Conservation (phyloP, 2,888 invertebrate genomes). For the Lepidochitona cinerea region DNA sequence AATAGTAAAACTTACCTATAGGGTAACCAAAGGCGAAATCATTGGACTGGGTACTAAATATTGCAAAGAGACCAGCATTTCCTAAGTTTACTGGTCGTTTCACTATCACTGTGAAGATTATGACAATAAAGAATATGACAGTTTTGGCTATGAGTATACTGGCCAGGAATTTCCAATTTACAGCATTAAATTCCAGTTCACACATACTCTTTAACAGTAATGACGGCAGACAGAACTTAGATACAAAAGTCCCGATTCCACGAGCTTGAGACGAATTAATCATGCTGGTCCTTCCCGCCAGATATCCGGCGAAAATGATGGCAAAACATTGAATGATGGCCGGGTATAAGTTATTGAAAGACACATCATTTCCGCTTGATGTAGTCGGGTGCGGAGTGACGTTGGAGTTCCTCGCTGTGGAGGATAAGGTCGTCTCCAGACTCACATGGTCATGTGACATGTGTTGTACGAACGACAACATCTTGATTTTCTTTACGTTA, state of each 20-base stretch:
- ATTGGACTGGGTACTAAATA: conserved; percentile 97
- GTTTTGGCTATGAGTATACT: conserved; percentile 89
- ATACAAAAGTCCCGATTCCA: conserved; percentile 92
- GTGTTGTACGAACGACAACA: too few species aligned
- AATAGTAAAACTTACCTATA: conserved; percentile 85
- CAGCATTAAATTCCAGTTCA: conserved; percentile 78
- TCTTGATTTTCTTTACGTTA: too few species aligned
- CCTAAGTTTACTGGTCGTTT: conserved; percentile 83
- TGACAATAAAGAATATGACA: conserved; percentile 78
- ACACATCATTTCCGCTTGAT: conserved; percentile 14
- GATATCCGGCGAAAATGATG: conserved; percentile 64
- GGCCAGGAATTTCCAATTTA: conserved; percentile 91
- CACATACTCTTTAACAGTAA: conserved; percentile 92
- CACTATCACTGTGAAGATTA: conserved; percentile 83
- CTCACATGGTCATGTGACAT: too few species aligned
- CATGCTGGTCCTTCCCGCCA: conserved; percentile 62
- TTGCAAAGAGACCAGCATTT: conserved; percentile 90
- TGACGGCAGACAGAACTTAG: conserved; percentile 92
- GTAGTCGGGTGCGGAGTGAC: not conserved
- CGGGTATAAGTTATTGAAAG: conserved; percentile 85
- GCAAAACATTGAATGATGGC: conserved; percentile 93
- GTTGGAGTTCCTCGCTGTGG: too few species aligned
- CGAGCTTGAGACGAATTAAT: conserved; percentile 55
- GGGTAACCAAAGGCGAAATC: conserved; percentile 98
- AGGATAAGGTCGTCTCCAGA: too few species aligned